Evolutionary conservation across 2,113 vertebrate genomes (phyloP).

Genomic region (Tinamus guttatus): DNA sequence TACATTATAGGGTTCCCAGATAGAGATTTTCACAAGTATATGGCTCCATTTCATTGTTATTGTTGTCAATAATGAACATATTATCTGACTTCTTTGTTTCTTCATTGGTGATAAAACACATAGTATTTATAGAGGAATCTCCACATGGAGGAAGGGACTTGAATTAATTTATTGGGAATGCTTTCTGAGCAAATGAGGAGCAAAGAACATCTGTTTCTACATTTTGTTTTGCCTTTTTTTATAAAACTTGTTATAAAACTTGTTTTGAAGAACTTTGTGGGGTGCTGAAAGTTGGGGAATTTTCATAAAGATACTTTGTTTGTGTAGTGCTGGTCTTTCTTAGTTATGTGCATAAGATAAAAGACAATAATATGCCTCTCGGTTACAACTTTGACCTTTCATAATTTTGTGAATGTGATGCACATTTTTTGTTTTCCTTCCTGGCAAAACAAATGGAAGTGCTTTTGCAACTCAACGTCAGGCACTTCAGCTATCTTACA

Average conservation of each 20-base stretch:
- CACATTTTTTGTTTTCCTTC: constrained; percentile 3
- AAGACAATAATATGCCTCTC: background rate
- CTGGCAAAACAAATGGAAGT: background rate
- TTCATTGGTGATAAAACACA: background rate
- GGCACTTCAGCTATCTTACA: background rate
- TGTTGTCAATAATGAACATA: background rate
- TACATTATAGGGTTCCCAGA: background rate
- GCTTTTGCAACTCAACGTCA: background rate
- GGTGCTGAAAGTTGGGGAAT: background rate
- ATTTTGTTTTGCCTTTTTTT: background rate
- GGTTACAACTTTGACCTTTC: background rate
- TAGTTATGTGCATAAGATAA: background rate
- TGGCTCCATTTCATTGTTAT: background rate
- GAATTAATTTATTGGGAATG: background rate
- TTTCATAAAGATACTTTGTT: background rate
- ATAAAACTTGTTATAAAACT: background rate
- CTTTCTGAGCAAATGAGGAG: background rate
- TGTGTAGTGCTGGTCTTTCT: background rate
- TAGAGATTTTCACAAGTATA: background rate
- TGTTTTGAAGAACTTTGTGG: background rate
- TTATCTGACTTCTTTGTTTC: background rate
- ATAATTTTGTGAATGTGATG: background rate
- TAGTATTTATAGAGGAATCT: background rate
- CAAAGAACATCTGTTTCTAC: background rate
- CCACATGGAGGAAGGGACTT: background rate